Percentiles rank a stretch among this genome's conserved stretches.
These are phyloP conservation scores for Eleginops maclovinus DNA, from an alignment of 2,113 vertebrate genomes.

Conservation along the genomic window DNA sequence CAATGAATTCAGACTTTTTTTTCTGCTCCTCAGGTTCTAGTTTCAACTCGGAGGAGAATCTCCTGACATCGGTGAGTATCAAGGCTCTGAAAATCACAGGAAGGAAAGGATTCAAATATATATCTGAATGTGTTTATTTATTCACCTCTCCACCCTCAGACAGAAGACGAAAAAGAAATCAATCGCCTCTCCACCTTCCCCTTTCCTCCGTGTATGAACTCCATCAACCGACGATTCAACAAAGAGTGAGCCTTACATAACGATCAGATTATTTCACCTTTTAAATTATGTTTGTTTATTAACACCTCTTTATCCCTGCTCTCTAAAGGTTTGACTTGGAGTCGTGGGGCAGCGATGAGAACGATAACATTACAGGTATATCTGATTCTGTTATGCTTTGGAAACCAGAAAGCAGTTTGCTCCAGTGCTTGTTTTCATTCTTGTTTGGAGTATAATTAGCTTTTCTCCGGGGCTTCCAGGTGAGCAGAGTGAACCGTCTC, in stretches of 20 bases:
- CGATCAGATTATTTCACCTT: not conserved
- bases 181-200: conserved; percentile 95
- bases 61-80: conserved; percentile 71
- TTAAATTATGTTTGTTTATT: too few species aligned
- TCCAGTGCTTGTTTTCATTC: not conserved
- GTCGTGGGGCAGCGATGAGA: conserved; percentile 84
- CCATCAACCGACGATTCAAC: conserved; percentile 88
- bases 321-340: conserved; percentile 81
- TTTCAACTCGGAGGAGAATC: conserved; percentile 83
- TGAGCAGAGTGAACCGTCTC: conserved; percentile 66
- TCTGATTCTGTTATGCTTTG: not conserved
- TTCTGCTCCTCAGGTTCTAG: conserved; percentile 65
- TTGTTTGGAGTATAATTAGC: not conserved
- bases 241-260: conserved; percentile 73
- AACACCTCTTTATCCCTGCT: not conserved
- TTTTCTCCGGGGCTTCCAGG: conserved; percentile 58
- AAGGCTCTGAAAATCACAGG: not conserved
- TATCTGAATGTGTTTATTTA: not conserved
- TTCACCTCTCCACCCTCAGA: conserved; percentile 44
- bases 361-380: conserved; percentile 77
- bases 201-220: conserved; percentile 92
- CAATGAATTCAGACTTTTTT: too few species aligned
- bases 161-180: conserved; percentile 90
- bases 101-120: not conserved
- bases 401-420: not conserved